Evolutionary conservation across 2,888 invertebrate species (phyloP).

Genomic region (Saturnia japonica): DNA sequence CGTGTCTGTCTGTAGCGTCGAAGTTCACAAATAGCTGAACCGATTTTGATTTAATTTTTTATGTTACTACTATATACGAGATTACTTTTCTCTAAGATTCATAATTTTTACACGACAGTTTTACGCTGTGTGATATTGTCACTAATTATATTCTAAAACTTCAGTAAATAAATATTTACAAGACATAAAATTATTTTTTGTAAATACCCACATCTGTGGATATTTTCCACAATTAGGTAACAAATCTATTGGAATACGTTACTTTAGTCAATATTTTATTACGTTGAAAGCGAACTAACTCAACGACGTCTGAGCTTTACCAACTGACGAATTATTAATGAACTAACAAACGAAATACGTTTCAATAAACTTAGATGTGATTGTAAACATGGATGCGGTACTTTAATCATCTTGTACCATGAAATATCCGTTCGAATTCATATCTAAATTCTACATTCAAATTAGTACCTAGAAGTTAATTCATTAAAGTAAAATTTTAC

Average conservation of each 20-base stretch:
- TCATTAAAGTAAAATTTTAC: too few species aligned
- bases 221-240: neutral
- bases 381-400: constrained; percentile 1
- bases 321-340: constrained; percentile 34
- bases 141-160: neutral
- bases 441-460: too few species aligned
- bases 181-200: neutral
- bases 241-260: constrained; percentile 21
- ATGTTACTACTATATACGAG: too few species aligned
- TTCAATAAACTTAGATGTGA: constrained; percentile 17
- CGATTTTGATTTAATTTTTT: too few species aligned
- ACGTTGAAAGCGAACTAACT: constrained; percentile 21
- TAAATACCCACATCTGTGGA: neutral
- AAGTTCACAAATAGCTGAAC: too few species aligned
- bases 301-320: constrained; percentile 25
- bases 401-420: neutral
- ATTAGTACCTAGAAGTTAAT: too few species aligned
- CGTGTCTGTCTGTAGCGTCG: too few species aligned
- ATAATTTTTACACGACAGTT: neutral
- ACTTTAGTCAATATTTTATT: constrained; percentile 32
- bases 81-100: neutral
- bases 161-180: neutral
- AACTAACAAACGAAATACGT: constrained; percentile 26
- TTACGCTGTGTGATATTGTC: neutral
- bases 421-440: neutral